Percentiles rank a stretch among this genome's conserved stretches.
Evolutionary conservation across 2,888 invertebrate species (phyloP).

Genomic region (Sminthurinus aureus): DNA sequence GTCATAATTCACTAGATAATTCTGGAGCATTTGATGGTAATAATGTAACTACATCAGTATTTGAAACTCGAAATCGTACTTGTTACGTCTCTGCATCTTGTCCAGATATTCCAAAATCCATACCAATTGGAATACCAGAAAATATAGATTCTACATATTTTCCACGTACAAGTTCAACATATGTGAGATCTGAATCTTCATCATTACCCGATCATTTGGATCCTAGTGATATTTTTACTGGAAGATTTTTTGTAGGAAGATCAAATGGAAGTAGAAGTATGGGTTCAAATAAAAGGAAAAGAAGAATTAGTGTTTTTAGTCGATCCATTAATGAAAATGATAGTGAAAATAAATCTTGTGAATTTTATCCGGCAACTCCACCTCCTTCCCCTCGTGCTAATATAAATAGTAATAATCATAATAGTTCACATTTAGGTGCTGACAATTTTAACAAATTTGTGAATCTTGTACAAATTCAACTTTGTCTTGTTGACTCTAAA

Average conservation of each 20-base stretch:
- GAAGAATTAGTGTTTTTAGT: background rate
- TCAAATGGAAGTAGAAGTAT: constrained; percentile 24
- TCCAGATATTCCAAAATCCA: constrained; percentile 71
- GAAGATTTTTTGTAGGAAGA: constrained; percentile 41
- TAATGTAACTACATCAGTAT: background rate
- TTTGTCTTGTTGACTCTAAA: constrained; percentile 71
- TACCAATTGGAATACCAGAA: constrained; percentile 47
- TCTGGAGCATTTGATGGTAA: no score
- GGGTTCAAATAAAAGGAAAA: background rate
- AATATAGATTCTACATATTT: constrained; percentile 6
- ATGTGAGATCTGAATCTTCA: constrained; percentile 49
- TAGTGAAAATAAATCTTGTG: background rate
- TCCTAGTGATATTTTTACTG: constrained; percentile 65
- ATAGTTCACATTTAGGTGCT: no score
- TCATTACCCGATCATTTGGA: constrained; percentile 72
- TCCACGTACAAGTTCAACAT: constrained; percentile 11
- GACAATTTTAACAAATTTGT: constrained; percentile 63
- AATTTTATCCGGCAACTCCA: constrained; percentile 67
- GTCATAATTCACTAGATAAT: constrained; percentile 52
- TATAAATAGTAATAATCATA: constrained; percentile 58
- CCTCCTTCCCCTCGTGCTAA: constrained; percentile 71
- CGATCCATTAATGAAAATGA: background rate
- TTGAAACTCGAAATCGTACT: constrained; percentile 56
- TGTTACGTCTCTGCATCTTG: constrained; percentile 79
- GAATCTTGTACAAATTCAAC: constrained; percentile 77